Percentiles rank a stretch among this genome's conserved stretches.
phyloP scores from a whole-genome alignment of 2,797 vertebrate species.

The Petrocephalus sullivani region DNA sequence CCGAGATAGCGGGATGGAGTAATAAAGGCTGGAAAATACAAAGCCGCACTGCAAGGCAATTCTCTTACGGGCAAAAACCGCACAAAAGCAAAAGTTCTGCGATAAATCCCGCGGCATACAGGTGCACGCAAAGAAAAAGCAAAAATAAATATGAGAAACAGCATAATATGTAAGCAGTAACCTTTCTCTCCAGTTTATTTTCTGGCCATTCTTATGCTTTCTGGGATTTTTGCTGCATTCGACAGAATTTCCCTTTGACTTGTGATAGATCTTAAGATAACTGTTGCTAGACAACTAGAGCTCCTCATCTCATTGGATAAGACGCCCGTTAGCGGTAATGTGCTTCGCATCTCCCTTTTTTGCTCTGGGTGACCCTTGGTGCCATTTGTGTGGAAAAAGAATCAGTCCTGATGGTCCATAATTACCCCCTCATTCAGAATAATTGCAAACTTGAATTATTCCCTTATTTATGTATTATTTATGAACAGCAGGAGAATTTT shows the following conservation, averaged over 20 bases:
- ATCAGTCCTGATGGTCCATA: not conserved
- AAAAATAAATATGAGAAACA: not conserved
- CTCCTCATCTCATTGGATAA: not conserved
- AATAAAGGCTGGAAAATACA: not conserved
- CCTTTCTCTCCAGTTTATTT: not conserved
- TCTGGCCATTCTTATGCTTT: not conserved
- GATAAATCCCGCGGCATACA: not conserved
- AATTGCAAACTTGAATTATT: constrained; percentile 3
- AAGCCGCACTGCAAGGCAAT: not conserved
- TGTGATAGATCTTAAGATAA: not conserved
- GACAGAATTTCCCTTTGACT: not conserved
- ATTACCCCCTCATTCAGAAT: constrained; percentile 4
- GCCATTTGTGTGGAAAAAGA: not conserved
- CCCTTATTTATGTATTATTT: constrained; percentile 12
- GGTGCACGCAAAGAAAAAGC: not conserved
- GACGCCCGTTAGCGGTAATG: not conserved
- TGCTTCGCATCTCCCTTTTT: not conserved
- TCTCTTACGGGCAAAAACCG: not conserved
- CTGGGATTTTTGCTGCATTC: not conserved
- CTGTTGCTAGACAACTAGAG: not conserved
- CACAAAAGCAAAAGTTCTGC: not conserved
- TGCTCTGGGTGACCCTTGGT: not conserved
- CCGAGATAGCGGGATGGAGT: not conserved
- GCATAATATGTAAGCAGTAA: not conserved
- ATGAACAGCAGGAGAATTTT: constrained; percentile 7